Evolutionary conservation across 2,113 vertebrate genomes (phyloP).

Genomic region (Tyrannus savana): DNA sequence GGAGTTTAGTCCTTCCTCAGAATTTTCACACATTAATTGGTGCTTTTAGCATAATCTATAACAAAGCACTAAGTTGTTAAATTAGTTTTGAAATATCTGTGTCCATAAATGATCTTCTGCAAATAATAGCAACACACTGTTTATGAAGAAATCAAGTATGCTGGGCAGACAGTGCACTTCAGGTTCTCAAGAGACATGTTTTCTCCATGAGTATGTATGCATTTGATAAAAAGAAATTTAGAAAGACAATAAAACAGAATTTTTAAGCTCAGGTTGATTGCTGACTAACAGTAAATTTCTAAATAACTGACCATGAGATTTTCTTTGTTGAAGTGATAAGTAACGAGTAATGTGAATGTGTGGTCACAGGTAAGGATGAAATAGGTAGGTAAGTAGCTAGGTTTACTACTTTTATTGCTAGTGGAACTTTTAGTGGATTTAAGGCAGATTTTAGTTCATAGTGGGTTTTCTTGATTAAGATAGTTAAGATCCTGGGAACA

Average conservation of each 20-base stretch:
- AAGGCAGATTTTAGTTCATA: background rate
- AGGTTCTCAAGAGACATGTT: accelerated
- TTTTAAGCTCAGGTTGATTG: background rate
- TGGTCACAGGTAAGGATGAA: background rate
- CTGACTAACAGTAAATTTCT: background rate
- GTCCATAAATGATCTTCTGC: background rate
- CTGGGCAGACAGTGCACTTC: background rate
- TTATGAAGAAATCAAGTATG: background rate
- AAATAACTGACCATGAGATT: background rate
- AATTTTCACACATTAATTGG: background rate
- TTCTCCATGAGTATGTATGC: background rate
- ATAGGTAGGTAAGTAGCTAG: background rate
- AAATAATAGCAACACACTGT: background rate
- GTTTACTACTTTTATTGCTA: background rate
- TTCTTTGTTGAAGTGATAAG: background rate
- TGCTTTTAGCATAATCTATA: background rate
- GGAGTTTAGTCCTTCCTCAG: background rate
- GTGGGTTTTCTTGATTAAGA: background rate
- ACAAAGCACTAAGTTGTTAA: background rate
- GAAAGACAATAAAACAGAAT: background rate
- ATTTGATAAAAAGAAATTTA: background rate
- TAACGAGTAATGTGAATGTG: background rate
- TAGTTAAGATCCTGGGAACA: background rate
- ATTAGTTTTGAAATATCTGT: background rate
- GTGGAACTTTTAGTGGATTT: background rate